Evolutionary conservation across 2,888 invertebrate species (phyloP), one percentile per base, ranked within the genome.

Genomic region (Apoda limacodes): DNA sequence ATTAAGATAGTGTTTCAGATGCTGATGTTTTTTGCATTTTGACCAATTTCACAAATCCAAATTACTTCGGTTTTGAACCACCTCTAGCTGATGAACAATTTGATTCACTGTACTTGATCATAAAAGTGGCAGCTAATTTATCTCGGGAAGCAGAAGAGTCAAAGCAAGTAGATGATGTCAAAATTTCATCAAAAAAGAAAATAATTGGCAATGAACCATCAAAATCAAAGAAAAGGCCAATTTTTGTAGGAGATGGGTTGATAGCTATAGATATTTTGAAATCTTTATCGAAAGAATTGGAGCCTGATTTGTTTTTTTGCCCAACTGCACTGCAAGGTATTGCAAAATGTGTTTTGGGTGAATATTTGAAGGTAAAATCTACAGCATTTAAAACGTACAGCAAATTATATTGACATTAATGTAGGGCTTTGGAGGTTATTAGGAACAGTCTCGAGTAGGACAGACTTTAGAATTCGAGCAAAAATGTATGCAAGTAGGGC

Each of bases 11-110:
- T 26, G 40, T 67, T 56, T 34, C 55, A 49, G 76, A 76, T 43
- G 71, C 64, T 2, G 74, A 75, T 35, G 55, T 78, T 9, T 70
- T 74, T 48, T 69, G 69, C 39, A 56, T 72, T 31, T 48, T 68
- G 24, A 61, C 69, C 3, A 61, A 62, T 39, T 68, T 75, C 28
- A 29, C 39, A 20, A 71, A 75, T 45, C 74, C 75, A 1, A 69
- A 72, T 34, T 35, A 31, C 9, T 44, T 72, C 11, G 56, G 64
- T 30, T 53, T 59, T 20, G 45, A 53, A 5, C 42, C 53, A 14
- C 49, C 58, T 28, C 37, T 40, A 13, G 17, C 5, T 7, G 52
- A 57, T 26, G 55, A 59, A 3, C 49, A 59, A 19, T 69, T 68
- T 34, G 68, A 75, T 40, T 54, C 54, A 17, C 42, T 74, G 14